Evolutionary conservation across 1,140 invertebrate genomes (phyloP), one percentile per base, ranked within the genome.

Genomic region (Hylaeus volcanicus): DNA sequence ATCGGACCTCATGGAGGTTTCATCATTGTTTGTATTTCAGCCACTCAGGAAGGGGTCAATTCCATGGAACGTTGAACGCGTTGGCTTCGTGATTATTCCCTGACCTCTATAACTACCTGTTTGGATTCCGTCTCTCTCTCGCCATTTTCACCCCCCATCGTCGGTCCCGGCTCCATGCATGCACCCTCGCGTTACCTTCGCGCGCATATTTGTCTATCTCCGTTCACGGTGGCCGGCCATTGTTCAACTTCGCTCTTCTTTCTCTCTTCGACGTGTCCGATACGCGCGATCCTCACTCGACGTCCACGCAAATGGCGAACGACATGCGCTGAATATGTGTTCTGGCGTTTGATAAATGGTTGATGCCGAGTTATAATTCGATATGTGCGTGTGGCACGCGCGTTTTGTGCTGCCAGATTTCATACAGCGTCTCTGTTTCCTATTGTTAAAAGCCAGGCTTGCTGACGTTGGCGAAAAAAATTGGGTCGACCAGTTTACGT

Each of bases 1-100:
- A 89, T 91, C 86, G 86, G 66, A 69, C 71, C 74, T 87, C 81
- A 15, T 74, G 83, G 83, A 88, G 80, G 85, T 91, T 90, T 88
- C 87, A 81, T 88, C 87, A 81, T 81, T 90, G 88, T 90, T 91
- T 89, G 88, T 83, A 91, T 87, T 90, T 88, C 84, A 84, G 79
- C 66, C 64, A 66, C 83, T 82, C 78, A 81, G 82, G 79, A 90
- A 82, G 76, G 83, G 84, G 85, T 81, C 79, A 86, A 86, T 86
- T 86, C 81, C 85, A 86, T 82, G 78, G 79, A 85, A 88, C 83
- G 70, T 65, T 65, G 87, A 74, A 77, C 53, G 74, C 63, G 45
- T 70, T 84, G 79, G 79, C 81, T 86, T 84, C 79, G 72, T 74
- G 80, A 91, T 90, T 90, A 90, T 91, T 88, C 86, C 83, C 88